Evolutionary conservation across 2,888 invertebrate genomes (phyloP).

Genomic region (Clitarchus hookeri): DNA sequence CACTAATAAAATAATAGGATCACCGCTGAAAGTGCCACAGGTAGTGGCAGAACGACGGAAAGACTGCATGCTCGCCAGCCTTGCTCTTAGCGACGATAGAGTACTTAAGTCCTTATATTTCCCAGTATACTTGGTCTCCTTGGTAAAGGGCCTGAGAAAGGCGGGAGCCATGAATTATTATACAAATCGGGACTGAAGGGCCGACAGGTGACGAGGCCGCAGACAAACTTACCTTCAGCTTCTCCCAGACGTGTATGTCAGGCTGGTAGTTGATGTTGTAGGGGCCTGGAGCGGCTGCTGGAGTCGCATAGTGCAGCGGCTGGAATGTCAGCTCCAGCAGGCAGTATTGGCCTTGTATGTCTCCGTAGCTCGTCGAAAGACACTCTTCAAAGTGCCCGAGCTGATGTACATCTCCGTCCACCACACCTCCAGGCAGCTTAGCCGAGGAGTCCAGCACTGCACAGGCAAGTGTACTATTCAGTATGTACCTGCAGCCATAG

Average conservation of each 20-base stretch:
- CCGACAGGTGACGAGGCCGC: too few relatives aligned
- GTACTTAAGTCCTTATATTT: too few relatives aligned
- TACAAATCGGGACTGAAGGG: too few relatives aligned
- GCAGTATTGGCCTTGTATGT: background rate
- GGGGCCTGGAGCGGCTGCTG: background rate
- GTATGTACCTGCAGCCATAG: too few relatives aligned
- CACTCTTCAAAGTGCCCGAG: background rate
- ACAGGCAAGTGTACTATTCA: too few relatives aligned
- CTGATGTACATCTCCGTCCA: background rate
- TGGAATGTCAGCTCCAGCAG: background rate
- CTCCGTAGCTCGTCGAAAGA: background rate
- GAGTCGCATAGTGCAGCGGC: background rate
- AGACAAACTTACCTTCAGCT: background rate
- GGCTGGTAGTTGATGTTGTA: background rate
- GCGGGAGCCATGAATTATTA: too few relatives aligned
- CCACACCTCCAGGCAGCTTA: background rate
- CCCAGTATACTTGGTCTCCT: background rate
- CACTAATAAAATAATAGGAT: too few relatives aligned
- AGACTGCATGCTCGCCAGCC: too few relatives aligned
- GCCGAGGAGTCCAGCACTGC: background rate
- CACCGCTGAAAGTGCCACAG: too few relatives aligned
- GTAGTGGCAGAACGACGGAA: too few relatives aligned
- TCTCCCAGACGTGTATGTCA: background rate
- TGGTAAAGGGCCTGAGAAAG: background rate
- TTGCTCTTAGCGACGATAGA: too few relatives aligned